Evolutionary conservation across 1,140 invertebrate genomes (phyloP).

Genomic region (Ostrea denselamellosa): DNA sequence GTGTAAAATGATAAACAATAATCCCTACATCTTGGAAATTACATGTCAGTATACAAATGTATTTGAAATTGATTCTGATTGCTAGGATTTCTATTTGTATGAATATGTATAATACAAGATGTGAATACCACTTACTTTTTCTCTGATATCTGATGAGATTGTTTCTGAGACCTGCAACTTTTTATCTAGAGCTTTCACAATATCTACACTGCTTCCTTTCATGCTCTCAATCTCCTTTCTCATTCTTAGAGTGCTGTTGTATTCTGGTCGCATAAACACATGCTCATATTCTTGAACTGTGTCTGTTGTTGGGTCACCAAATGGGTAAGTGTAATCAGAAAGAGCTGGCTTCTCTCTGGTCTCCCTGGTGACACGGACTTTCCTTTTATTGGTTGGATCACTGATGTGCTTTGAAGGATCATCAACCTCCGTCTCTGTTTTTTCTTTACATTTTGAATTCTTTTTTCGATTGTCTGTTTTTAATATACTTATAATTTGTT

Average conservation of each 20-base stretch:
- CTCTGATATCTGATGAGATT: slow-evolving; percentile 68
- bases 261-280: slow-evolving; percentile 72
- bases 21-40: background rate
- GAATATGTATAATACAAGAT: background rate
- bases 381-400: slow-evolving; percentile 47
- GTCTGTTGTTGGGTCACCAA: slow-evolving; percentile 55
- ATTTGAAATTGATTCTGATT: background rate
- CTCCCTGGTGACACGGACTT: slow-evolving; percentile 66
- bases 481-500: background rate
- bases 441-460: slow-evolving; percentile 43
- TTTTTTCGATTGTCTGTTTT: slow-evolving; percentile 6
- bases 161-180: slow-evolving; percentile 66
- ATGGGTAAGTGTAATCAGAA: slow-evolving; percentile 70
- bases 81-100: background rate
- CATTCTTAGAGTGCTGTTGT: slow-evolving; percentile 71
- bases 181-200: slow-evolving; percentile 62
- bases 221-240: slow-evolving; percentile 65
- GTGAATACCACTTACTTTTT: slow-evolving; percentile 66
- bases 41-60: background rate
- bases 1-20: no score
- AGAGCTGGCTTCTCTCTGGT: slow-evolving; percentile 55
- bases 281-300: slow-evolving; percentile 62
- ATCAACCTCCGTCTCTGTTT: background rate
- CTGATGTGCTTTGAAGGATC: slow-evolving; percentile 39
- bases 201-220: slow-evolving; percentile 60